Conservation (phyloP, 2,888 invertebrate genomes). For the Orthosia gothica region DNA sequence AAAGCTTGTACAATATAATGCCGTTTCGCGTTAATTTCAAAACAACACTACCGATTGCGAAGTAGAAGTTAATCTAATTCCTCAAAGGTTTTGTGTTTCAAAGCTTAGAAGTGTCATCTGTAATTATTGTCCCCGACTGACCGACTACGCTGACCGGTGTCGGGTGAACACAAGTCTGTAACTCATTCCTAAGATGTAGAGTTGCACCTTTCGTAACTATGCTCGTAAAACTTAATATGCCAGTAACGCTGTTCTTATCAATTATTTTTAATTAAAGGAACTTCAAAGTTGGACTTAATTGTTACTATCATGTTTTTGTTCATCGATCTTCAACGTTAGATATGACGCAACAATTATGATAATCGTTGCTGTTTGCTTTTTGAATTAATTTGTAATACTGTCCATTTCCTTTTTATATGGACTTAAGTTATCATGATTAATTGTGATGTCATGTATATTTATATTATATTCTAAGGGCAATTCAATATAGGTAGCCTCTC, state of each 20-base stretch:
- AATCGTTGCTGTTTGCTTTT: constrained; percentile 38
- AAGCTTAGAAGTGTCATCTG: constrained; percentile 84
- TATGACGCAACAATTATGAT: constrained; percentile 42
- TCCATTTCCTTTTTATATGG: constrained; percentile 11
- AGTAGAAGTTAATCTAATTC: constrained; percentile 75
- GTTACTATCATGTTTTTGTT: constrained; percentile 32
- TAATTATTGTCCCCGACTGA: constrained; percentile 85
- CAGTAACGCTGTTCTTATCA: constrained; percentile 23
- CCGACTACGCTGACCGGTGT: constrained; percentile 82
- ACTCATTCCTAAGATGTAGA: constrained; percentile 61
- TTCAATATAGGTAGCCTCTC: constrained; percentile 54
- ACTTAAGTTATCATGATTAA: not conserved
- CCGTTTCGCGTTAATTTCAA: constrained; percentile 41
- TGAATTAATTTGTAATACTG: constrained; percentile 28
- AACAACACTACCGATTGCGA: constrained; percentile 67
- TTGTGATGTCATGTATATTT: constrained; percentile 3
- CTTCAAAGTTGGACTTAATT: constrained; percentile 27
- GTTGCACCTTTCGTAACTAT: constrained; percentile 39
- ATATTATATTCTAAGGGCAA: constrained; percentile 38
- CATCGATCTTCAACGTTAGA: constrained; percentile 33
- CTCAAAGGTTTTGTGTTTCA: constrained; percentile 84
- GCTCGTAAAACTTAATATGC: constrained; percentile 48
- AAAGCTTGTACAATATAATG: not conserved
- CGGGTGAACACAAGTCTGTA: constrained; percentile 76
- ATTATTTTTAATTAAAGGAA: constrained; percentile 58